A percentile compares a stretch with the other conserved stretches of the same genome.
These are phyloP conservation scores for Tachuris rubrigastra DNA, from an alignment of 2,113 vertebrate genomes.

Conservation along the genomic window DNA sequence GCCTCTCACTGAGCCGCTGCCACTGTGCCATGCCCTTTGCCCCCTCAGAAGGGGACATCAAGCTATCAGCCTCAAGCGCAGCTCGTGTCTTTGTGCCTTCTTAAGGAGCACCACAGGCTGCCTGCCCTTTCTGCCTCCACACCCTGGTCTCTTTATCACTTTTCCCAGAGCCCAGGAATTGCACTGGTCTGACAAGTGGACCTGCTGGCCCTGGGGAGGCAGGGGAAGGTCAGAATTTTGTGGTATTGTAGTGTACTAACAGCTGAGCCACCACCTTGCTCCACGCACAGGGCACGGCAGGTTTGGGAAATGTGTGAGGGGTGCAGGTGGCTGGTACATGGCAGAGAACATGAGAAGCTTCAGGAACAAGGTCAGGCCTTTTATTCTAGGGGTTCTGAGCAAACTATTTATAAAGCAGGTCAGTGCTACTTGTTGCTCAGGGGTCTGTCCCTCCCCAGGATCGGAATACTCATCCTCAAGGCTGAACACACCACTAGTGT, in stretches of 20 bases:
- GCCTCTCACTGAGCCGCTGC: neutral
- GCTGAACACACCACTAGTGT: neutral
- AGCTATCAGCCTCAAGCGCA: fast-evolving
- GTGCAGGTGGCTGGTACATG: neutral
- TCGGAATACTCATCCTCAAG: neutral
- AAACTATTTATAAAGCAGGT: neutral
- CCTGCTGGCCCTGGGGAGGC: neutral
- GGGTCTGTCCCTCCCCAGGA: neutral
- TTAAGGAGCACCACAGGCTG: neutral
- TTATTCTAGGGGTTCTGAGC: neutral
- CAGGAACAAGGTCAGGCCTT: neutral
- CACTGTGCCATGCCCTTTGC: neutral
- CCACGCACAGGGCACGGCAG: neutral
- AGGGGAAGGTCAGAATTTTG: neutral
- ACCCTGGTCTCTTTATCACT: neutral
- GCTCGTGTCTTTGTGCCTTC: neutral
- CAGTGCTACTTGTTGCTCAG: neutral
- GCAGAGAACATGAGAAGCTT: neutral
- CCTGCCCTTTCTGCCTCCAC: neutral
- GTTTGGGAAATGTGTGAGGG: neutral
- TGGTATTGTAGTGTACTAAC: neutral
- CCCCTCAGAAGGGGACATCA: neutral
- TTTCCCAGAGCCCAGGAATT: neutral
- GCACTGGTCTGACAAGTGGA: neutral
- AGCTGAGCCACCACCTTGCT: neutral